Percentiles rank a stretch among this genome's conserved stretches.
Evolutionary conservation across 2,797 vertebrate species (phyloP).

Genomic region (Knipowitschia caucasica): DNA sequence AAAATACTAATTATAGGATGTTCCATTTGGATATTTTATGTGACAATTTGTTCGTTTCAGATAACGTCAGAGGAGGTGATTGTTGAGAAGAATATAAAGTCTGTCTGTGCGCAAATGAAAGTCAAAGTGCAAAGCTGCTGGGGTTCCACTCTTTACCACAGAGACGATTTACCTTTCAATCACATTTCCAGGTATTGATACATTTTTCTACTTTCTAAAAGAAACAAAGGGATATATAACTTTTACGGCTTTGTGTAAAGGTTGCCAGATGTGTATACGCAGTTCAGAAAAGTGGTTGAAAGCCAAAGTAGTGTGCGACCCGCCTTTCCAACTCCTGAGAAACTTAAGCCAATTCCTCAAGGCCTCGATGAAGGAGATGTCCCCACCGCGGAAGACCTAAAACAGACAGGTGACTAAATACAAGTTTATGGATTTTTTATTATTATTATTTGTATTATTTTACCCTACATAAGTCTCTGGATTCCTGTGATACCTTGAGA

Average conservation of each 20-base stretch:
- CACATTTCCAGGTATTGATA: slow-evolving; percentile 71
- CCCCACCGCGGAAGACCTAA: slow-evolving; percentile 72
- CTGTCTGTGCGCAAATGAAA: slow-evolving; percentile 71
- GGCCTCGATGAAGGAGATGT: slow-evolving; percentile 76
- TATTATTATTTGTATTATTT: not conserved
- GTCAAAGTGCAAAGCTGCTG: slow-evolving; percentile 80
- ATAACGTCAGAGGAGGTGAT: slow-evolving; percentile 77
- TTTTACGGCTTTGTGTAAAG: too few relatives aligned
- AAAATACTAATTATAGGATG: too few relatives aligned
- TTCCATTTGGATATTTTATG: not conserved
- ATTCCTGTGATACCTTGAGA: slow-evolving; percentile 8
- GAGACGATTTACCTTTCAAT: slow-evolving; percentile 78
- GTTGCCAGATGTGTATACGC: slow-evolving; percentile 82
- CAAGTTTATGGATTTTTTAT: not conserved
- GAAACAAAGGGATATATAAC: too few relatives aligned
- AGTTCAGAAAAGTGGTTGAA: slow-evolving; percentile 81
- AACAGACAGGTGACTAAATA: slow-evolving; percentile 68
- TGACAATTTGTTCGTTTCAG: slow-evolving; percentile 44
- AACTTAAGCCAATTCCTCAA: slow-evolving; percentile 67
- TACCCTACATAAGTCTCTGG: not conserved
- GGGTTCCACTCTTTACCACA: slow-evolving; percentile 81
- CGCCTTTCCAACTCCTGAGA: slow-evolving; percentile 50
- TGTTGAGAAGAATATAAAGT: slow-evolving; percentile 73
- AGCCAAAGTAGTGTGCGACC: slow-evolving; percentile 68
- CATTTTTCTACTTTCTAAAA: too few relatives aligned